Base-by-base conservation (phyloP, 1,140 invertebrate genomes). In the Aphaenogaster floridana region DNA sequence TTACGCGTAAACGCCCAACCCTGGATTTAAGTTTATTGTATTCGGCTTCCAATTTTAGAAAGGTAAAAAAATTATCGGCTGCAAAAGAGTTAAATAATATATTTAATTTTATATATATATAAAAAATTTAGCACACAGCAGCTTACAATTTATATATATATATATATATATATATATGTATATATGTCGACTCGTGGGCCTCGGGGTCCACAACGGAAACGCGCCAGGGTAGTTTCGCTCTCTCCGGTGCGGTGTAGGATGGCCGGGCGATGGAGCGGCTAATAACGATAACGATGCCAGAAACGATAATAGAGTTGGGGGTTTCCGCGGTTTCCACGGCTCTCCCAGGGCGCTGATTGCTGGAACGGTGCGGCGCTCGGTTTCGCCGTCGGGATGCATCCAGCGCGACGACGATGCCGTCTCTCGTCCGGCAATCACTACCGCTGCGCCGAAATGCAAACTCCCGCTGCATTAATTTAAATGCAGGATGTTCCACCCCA, bases 221-320 rank as follows among this genome's bases (percentile, higher is more conserved):
- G 42, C 39, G 3, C 15, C 28, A 8, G 68, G 42, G 13, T 84
- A 84, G 42, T 71, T 81, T 76, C 54, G 80, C n/a, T 84, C 63
- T 89, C 77, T 64, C 5, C 64, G 87, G 36, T 64, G 34, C 64
- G 87, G 36, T 64, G 34, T 86, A 69, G 69, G 78, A 89, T 91
- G 78, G 86, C 50, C 45, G 50, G 83, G 91, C 91, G 91, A 93
- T 92, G 91, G 89, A 89, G 92, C 93, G 90, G 76, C 92, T 93
- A 94, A 94, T 93, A 93, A 94, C 90, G 91, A 91, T 94, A 93
- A 94, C 93, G 92, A 94, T 87, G 91, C 88, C 81, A 90, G 91
- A 88, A 92, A 91, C 90, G 88, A 90, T 93, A 93, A 93, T 93
- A 88, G 90, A 94, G 91, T 94, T 90, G 88, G 69, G 92, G 92